phyloP scores from a whole-genome alignment of 2,888 invertebrate genomes.

The Latrodectus elegans region DNA sequence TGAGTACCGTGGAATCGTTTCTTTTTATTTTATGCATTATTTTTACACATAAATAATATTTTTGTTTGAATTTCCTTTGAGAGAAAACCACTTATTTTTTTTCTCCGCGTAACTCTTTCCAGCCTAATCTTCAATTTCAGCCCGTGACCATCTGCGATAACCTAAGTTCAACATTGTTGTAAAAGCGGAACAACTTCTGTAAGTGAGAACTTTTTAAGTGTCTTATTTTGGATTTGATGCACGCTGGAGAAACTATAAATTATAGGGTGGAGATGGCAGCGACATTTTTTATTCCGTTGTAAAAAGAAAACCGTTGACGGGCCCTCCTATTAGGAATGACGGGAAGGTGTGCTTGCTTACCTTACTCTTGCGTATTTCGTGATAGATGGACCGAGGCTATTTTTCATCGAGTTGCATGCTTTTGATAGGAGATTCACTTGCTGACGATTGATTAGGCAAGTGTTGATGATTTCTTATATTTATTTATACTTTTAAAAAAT shows the following conservation, averaged over 20 bases:
- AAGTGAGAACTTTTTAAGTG: constrained; percentile 29
- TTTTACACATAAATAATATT: too few relatives aligned
- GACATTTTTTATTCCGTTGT: constrained; percentile 40
- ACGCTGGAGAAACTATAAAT: constrained; percentile 61
- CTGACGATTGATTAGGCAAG: too few relatives aligned
- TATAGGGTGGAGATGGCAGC: constrained; percentile 58
- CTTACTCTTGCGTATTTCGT: background rate
- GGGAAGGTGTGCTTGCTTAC: constrained; percentile 35
- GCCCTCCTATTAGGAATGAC: constrained; percentile 47
- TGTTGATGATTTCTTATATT: too few relatives aligned
- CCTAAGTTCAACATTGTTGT: background rate
- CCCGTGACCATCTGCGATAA: background rate
- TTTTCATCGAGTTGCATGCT: constrained; percentile 11
- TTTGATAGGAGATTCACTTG: too few relatives aligned
- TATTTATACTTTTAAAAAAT: too few relatives aligned
- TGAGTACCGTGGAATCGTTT: too few relatives aligned
- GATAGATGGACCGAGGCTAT: background rate
- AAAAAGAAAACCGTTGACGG: constrained; percentile 47
- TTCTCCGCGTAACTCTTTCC: too few relatives aligned
- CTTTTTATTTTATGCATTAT: too few relatives aligned
- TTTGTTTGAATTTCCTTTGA: too few relatives aligned
- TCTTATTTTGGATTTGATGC: constrained; percentile 42
- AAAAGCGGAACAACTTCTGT: background rate
- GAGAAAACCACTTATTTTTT: too few relatives aligned
- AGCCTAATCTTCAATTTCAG: too few relatives aligned